These are phyloP conservation scores for Corapipo altera DNA, from an alignment of 2,113 vertebrate species.

Conservation along the genomic window DNA sequence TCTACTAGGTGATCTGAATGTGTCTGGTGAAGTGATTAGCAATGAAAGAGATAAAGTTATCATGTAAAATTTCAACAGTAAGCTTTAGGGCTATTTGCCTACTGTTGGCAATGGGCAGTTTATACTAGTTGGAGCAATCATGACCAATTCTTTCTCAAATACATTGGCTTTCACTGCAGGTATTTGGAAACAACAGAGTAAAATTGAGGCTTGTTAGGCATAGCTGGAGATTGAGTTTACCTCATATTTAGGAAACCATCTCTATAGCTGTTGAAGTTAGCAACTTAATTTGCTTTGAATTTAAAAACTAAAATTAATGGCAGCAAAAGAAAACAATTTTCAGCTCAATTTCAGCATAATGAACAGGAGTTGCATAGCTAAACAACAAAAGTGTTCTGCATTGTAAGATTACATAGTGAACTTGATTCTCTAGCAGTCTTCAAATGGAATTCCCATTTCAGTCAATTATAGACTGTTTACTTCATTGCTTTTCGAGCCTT, in stretches of 20 bases:
- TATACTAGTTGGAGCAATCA: not conserved
- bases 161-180: not conserved
- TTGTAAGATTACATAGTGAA: not conserved
- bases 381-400: not conserved
- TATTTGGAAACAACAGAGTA: not conserved
- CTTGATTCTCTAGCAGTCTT: not conserved
- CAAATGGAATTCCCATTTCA: constrained; percentile 46
- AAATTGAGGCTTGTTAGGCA: not conserved
- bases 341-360: constrained; percentile 37
- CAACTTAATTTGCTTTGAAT: constrained; percentile 39
- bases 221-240: not conserved
- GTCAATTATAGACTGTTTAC: constrained; percentile 34
- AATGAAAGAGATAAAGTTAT: not conserved
- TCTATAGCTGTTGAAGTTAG: not conserved
- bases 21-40: not conserved
- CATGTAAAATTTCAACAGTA: not conserved
- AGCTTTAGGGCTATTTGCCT: not conserved
- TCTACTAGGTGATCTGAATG: not conserved
- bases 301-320: constrained; percentile 44
- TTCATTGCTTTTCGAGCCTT: constrained; percentile 10
- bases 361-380: constrained; percentile 6
- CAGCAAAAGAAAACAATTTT: constrained; percentile 37
- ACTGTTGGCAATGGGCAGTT: not conserved
- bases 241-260: not conserved
- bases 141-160: not conserved